phyloP scores from a whole-genome alignment of 2,113 vertebrate genomes.

The Bolborhynchus lineola region DNA sequence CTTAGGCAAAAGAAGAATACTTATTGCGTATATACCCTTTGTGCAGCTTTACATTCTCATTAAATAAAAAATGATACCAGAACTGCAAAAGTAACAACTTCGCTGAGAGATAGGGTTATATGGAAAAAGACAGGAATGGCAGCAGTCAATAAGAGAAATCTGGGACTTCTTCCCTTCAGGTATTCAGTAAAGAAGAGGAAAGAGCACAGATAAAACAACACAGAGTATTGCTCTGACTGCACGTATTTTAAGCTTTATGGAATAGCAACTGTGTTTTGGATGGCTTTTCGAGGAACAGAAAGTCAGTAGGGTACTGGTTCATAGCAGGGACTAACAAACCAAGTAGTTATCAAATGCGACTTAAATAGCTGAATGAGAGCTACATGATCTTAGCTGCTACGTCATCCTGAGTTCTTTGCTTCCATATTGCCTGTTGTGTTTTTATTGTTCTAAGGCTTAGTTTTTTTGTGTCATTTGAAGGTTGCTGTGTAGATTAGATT shows the following conservation, averaged over 20 bases:
- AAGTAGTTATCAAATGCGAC: neutral
- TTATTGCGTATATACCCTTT: neutral
- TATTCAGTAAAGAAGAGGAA: neutral
- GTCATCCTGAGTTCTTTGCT: neutral
- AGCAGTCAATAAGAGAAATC: neutral
- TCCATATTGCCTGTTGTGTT: neutral
- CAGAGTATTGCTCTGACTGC: neutral
- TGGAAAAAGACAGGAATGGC: neutral
- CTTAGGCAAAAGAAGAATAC: neutral
- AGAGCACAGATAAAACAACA: neutral
- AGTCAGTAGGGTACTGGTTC: neutral
- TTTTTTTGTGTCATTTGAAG: neutral
- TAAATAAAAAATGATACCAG: neutral
- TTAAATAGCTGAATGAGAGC: neutral
- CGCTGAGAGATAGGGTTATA: neutral
- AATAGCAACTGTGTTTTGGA: neutral
- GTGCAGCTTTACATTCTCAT: neutral
- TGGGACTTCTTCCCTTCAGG: neutral
- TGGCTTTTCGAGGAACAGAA: neutral
- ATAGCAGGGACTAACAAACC: neutral
- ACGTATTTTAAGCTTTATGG: neutral
- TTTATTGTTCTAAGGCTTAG: neutral
- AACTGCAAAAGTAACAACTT: neutral
- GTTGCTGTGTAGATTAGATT: neutral
- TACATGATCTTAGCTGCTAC: neutral